phyloP scores from a whole-genome alignment of 2,113 vertebrate genomes.

The Gallinago paraguaiae region DNA sequence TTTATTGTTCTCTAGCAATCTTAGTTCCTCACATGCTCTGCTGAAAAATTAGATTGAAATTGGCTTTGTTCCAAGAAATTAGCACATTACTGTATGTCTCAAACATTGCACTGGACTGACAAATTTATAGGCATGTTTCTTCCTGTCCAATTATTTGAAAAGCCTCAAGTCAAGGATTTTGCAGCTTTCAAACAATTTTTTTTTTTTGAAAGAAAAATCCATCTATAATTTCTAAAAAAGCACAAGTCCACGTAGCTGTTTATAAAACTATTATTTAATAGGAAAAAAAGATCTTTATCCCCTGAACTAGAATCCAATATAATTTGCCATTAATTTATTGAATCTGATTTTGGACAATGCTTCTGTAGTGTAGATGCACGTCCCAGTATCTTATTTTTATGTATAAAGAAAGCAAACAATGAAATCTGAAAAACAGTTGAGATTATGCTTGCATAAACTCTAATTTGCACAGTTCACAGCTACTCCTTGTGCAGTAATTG shows the following conservation, averaged over 20 bases:
- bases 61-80: slow-evolving; percentile 50
- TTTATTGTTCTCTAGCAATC: slow-evolving; percentile 16
- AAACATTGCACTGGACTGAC: slow-evolving; percentile 58
- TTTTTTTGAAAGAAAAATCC: slow-evolving; percentile 61
- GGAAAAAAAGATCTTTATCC: slow-evolving; percentile 76
- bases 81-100: slow-evolving; percentile 30
- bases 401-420: slow-evolving; percentile 73
- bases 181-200: slow-evolving; percentile 71
- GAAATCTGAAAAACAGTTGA: slow-evolving; percentile 64
- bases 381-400: slow-evolving; percentile 78
- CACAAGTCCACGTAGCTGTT: slow-evolving; percentile 81
- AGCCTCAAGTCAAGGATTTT: slow-evolving; percentile 74
- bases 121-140: slow-evolving; percentile 57
- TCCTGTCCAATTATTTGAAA: slow-evolving; percentile 64
- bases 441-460: slow-evolving; percentile 82
- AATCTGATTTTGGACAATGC: slow-evolving; percentile 81
- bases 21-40: slow-evolving; percentile 59
- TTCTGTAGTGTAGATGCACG: slow-evolving; percentile 83
- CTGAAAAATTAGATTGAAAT: slow-evolving; percentile 60
- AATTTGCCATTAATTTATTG: slow-evolving; percentile 81
- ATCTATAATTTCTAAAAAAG: slow-evolving; percentile 77
- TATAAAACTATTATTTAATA: slow-evolving; percentile 74
- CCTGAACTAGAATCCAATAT: slow-evolving; percentile 75
- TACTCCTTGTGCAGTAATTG: slow-evolving; percentile 83
- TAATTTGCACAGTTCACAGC: slow-evolving; percentile 85